phyloP scores from a whole-genome alignment of 2,888 invertebrate genomes.

The Zhengitettix transpicula region DNA sequence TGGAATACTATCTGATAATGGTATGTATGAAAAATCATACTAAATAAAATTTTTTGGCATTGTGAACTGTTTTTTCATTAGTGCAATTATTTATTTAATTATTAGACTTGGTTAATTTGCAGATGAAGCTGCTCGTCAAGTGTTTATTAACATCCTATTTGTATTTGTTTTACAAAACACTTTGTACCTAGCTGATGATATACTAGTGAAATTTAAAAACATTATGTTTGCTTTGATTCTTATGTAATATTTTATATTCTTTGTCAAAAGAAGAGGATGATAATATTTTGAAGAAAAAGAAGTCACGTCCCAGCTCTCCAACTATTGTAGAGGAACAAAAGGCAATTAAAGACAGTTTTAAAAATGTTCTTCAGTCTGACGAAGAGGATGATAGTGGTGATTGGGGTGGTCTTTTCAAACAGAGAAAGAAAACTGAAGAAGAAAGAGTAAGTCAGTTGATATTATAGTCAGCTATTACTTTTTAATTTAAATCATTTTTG shows the following conservation, averaged over 20 bases:
- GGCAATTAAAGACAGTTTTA: slow-evolving; percentile 45
- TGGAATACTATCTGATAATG: slow-evolving; percentile 25
- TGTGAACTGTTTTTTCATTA: too few relatives aligned
- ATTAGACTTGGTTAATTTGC: too few relatives aligned
- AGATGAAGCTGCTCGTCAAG: too few relatives aligned
- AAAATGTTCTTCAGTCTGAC: slow-evolving; percentile 28
- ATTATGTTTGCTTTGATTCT: slow-evolving; percentile 1
- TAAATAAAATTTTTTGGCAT: slow-evolving; percentile 7
- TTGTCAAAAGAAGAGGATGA: slow-evolving; percentile 15
- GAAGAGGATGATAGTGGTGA: slow-evolving; percentile 32
- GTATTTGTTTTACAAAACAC: too few relatives aligned
- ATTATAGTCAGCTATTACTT: not conserved
- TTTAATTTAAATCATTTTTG: not conserved
- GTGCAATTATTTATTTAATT: too few relatives aligned
- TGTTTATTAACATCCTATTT: too few relatives aligned
- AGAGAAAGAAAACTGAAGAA: slow-evolving; percentile 34
- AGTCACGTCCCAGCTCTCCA: slow-evolving; percentile 23
- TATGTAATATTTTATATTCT: slow-evolving; percentile 1
- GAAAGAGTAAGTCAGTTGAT: slow-evolving; percentile 24
- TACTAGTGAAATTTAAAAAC: too few relatives aligned
- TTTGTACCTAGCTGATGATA: too few relatives aligned
- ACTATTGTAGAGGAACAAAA: slow-evolving; percentile 52
- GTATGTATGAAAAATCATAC: slow-evolving; percentile 12
- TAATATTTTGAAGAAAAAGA: slow-evolving; percentile 12
- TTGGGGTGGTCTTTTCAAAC: slow-evolving; percentile 36